These are phyloP conservation scores for Halocaridina rubra DNA, from an alignment of 2,888 invertebrate genomes.

Conservation along the genomic window DNA sequence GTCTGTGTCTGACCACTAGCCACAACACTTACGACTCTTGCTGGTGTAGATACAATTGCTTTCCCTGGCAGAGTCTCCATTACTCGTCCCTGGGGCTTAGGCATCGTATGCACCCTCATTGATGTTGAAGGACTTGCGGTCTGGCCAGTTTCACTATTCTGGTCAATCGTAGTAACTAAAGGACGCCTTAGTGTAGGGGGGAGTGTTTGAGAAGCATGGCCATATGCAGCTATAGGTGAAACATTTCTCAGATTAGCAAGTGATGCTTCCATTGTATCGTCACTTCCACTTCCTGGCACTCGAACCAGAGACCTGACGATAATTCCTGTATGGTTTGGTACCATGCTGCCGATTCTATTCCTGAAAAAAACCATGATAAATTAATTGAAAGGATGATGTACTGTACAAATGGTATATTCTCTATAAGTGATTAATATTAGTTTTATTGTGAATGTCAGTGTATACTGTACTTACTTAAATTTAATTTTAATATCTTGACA, in stretches of 20 bases:
- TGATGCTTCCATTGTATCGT: not conserved
- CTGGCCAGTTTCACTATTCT: no score
- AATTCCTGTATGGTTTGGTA: not conserved
- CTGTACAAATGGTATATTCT: no score
- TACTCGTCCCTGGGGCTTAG: not conserved
- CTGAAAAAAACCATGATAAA: no score
- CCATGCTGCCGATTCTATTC: no score
- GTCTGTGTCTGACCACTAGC: not conserved
- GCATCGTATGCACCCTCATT: no score
- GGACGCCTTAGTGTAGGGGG: not conserved
- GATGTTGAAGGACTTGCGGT: not conserved
- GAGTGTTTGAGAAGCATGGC: not conserved
- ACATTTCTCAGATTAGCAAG: constrained; percentile 11
- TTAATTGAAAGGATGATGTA: no score
- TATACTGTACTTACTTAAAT: no score
- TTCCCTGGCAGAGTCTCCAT: no score
- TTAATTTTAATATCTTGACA: no score
- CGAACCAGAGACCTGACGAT: constrained; percentile 17
- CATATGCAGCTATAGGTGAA: constrained; percentile 29
- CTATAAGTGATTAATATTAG: no score
- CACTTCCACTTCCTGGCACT: constrained; percentile 29
- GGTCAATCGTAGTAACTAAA: no score
- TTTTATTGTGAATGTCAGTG: no score
- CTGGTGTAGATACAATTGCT: not conserved
- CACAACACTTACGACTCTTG: not conserved